Percentiles rank a stretch among this genome's conserved stretches.
Conservation (phyloP, 2,888 invertebrate species). For the Agonopterix subpropinquella region DNA sequence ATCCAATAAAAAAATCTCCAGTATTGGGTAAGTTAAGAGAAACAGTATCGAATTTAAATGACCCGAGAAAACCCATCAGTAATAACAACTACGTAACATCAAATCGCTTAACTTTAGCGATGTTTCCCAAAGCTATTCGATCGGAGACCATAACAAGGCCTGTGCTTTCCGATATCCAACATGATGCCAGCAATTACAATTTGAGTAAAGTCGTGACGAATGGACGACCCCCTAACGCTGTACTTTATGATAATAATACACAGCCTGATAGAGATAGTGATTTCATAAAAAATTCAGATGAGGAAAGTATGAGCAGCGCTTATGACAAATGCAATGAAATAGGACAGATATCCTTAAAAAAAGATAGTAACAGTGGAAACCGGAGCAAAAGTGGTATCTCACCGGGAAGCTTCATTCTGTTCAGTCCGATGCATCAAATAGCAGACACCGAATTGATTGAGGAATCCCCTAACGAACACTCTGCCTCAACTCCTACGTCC, state of each 20-base stretch:
- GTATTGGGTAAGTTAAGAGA: background rate
- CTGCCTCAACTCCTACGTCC: constrained; percentile 14
- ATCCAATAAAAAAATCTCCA: constrained; percentile 1
- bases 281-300: constrained; percentile 3
- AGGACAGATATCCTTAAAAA: background rate
- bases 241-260: background rate
- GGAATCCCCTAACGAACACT: constrained; percentile 5
- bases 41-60: background rate
- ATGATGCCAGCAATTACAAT: constrained; percentile 18
- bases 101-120: constrained; percentile 45
- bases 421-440: constrained; percentile 18
- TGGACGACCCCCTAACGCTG: background rate
- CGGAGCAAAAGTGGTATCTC: constrained; percentile 7
- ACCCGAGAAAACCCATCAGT: constrained; percentile 10
- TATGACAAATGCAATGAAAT: background rate
- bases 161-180: constrained; percentile 23
- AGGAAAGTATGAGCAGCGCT: background rate
- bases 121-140: constrained; percentile 48
- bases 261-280: constrained; percentile 6
- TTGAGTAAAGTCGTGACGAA: constrained; percentile 1
- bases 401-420: constrained; percentile 17
- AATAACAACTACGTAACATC: constrained; percentile 36
- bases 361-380: constrained; percentile 1
- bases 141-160: constrained; percentile 57
- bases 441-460: constrained; percentile 1